These are phyloP conservation scores for Heterotis niloticus DNA, from an alignment of 2,113 vertebrate genomes.

Conservation along the genomic window DNA sequence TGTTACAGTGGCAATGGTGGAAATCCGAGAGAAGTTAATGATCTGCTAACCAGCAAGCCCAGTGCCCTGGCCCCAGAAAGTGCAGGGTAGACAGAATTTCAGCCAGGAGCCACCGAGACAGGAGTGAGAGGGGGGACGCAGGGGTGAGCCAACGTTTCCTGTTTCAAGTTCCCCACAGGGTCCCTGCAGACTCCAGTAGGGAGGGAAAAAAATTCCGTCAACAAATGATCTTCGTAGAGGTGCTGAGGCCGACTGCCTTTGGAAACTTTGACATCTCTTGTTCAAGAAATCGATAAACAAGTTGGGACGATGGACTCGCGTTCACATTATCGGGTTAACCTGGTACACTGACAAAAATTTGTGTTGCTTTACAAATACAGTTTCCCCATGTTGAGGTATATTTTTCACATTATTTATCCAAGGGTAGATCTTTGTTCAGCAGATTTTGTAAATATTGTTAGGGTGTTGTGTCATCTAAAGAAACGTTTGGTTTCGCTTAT, in stretches of 20 bases:
- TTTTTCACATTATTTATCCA: neutral
- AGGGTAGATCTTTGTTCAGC: too few species aligned
- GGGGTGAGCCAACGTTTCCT: constrained; percentile 26
- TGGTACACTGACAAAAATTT: neutral
- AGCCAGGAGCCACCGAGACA: constrained; percentile 40
- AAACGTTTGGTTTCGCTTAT: too few species aligned
- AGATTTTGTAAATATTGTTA: too few species aligned
- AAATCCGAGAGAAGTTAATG: constrained; percentile 50
- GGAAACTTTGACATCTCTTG: neutral
- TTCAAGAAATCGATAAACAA: constrained; percentile 12
- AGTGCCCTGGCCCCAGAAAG: constrained; percentile 38
- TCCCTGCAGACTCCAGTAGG: neutral
- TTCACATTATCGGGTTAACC: constrained; percentile 9
- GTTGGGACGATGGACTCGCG: constrained; percentile 2
- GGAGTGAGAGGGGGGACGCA: constrained; percentile 9
- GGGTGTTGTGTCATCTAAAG: too few species aligned
- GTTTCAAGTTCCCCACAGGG: constrained; percentile 16
- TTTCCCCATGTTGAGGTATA: neutral
- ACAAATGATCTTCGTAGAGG: constrained; percentile 2
- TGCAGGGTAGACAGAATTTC: constrained; percentile 39
- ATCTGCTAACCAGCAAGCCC: constrained; percentile 47
- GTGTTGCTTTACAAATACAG: neutral
- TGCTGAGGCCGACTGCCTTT: constrained; percentile 10
- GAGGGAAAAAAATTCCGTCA: constrained; percentile 18
- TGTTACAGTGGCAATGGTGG: constrained; percentile 42